A percentile compares a stretch with the other conserved stretches of the same genome.
Evolutionary conservation across 2,888 invertebrate species (phyloP).

Genomic region (Ophion costatus): DNA sequence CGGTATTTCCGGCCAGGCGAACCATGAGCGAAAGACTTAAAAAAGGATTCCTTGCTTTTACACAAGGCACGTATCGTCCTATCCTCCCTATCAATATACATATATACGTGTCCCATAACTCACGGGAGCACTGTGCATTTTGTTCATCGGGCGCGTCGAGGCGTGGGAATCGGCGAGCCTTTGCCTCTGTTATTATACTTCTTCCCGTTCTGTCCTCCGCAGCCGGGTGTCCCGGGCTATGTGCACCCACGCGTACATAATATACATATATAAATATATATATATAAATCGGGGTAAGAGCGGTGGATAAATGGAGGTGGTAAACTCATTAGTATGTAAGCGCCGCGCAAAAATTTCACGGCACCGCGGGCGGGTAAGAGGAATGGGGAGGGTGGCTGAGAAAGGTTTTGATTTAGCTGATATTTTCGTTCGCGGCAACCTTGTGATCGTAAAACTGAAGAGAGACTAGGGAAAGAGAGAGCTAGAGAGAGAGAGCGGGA

Average conservation of each 20-base stretch:
- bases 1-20: background rate
- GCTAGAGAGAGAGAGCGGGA: constrained; percentile 22
- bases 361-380: constrained; percentile 5
- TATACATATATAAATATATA: constrained; percentile 3
- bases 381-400: background rate
- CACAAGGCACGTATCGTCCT: constrained; percentile 31
- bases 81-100: background rate
- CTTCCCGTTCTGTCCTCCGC: constrained; percentile 54
- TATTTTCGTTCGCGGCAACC: constrained; percentile 36
- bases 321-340: constrained; percentile 74
- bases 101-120: constrained; percentile 44
- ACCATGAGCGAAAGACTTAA: background rate
- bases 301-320: constrained; percentile 48
- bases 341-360: constrained; percentile 77
- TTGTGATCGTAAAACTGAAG: constrained; percentile 39
- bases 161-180: constrained; percentile 39
- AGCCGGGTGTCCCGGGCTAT: constrained; percentile 17
- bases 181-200: constrained; percentile 48
- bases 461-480: constrained; percentile 19
- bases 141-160: constrained; percentile 57
- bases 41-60: constrained; percentile 14
- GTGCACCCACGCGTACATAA: background rate
- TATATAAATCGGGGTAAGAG: constrained; percentile 10
- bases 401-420: constrained; percentile 81
- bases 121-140: constrained; percentile 53